phyloP scores from a whole-genome alignment of 2,888 invertebrate species.

The Oxytorus armatus region DNA sequence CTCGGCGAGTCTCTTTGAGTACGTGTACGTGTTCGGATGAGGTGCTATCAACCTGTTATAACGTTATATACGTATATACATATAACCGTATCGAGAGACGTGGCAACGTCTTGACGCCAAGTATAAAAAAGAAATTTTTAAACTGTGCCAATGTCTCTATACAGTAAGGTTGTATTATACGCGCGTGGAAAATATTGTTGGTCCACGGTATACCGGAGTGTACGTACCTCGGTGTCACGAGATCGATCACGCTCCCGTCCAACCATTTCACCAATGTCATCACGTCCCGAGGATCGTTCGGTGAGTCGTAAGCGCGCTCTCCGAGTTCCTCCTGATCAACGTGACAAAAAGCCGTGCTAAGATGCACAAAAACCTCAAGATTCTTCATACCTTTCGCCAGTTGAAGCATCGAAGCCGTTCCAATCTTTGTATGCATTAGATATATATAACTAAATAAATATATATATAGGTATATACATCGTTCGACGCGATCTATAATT shows the following conservation, averaged over 20 bases:
- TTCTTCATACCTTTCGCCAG: slow-evolving; percentile 92
- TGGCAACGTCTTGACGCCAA: too few species aligned
- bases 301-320: slow-evolving; percentile 92
- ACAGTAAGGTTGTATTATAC: too few species aligned
- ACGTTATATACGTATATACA: too few species aligned
- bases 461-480: too few species aligned
- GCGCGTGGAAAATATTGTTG: too few species aligned
- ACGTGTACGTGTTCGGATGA: slow-evolving; percentile 98
- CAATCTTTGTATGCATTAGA: slow-evolving; percentile 83
- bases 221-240: slow-evolving; percentile 89
- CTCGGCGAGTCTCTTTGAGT: slow-evolving; percentile 97
- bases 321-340: slow-evolving; percentile 94
- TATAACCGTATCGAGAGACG: too few species aligned
- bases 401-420: slow-evolving; percentile 92
- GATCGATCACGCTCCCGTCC: slow-evolving; percentile 88
- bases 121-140: too few species aligned
- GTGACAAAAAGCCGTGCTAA: slow-evolving; percentile 99
- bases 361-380: slow-evolving; percentile 92
- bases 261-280: slow-evolving; percentile 90
- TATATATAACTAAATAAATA: too few species aligned
- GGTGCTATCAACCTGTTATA: slow-evolving; percentile 87
- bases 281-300: slow-evolving; percentile 90
- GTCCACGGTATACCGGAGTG: too few species aligned
- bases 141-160: too few species aligned
- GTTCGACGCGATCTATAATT: too few species aligned